phyloP scores from a whole-genome alignment of 1,140 invertebrate genomes.

The Pseudomyrmex sp. region DNA sequence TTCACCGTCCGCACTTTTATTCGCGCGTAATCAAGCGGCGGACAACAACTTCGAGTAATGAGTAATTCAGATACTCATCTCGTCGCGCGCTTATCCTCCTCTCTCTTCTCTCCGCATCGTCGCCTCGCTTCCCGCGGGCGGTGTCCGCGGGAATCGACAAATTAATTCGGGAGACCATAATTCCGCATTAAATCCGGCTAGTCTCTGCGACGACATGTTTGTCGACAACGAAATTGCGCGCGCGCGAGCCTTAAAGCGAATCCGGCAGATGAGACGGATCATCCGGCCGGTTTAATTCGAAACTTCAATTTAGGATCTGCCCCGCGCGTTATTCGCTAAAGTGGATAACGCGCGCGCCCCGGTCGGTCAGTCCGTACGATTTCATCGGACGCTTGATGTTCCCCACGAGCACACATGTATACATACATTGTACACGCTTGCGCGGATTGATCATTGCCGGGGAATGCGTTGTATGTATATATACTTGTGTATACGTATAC shows the following conservation, averaged over 20 bases:
- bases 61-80: slow-evolving; percentile 57
- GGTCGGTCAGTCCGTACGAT: slow-evolving; percentile 6
- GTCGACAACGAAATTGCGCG: slow-evolving; percentile 63
- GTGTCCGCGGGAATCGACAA: slow-evolving; percentile 28
- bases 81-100: slow-evolving; percentile 18
- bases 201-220: slow-evolving; percentile 69
- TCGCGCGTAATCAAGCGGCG: slow-evolving; percentile 28
- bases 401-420: slow-evolving; percentile 24
- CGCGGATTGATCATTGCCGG: slow-evolving; percentile 36
- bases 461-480: slow-evolving; percentile 16
- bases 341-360: slow-evolving; percentile 70
- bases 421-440: background rate
- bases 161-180: slow-evolving; percentile 57
- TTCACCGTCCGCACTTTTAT: slow-evolving; percentile 26
- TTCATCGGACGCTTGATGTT: slow-evolving; percentile 50
- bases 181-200: slow-evolving; percentile 58
- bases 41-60: slow-evolving; percentile 24
- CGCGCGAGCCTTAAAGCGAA: slow-evolving; percentile 65
- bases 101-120: background rate
- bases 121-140: background rate
- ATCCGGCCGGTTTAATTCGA: slow-evolving; percentile 80
- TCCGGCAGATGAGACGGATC: slow-evolving; percentile 74
- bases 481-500: background rate
- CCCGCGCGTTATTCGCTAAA: slow-evolving; percentile 63
- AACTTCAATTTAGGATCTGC: slow-evolving; percentile 79